These are phyloP conservation scores for Chitala chitala DNA, from an alignment of 2,113 vertebrate species.

Conservation along the genomic window DNA sequence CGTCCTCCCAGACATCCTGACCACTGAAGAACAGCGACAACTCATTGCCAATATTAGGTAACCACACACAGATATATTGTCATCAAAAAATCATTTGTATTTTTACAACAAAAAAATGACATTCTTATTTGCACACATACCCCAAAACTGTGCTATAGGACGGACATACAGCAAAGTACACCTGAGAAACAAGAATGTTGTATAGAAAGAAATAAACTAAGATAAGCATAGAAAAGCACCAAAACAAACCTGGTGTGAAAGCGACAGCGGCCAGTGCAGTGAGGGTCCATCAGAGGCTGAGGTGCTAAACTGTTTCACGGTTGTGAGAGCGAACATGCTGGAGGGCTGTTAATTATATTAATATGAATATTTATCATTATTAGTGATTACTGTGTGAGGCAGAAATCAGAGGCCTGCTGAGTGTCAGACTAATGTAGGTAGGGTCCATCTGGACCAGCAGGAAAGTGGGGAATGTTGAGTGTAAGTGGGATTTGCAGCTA, in stretches of 20 bases:
- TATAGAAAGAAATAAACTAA: too few relatives aligned
- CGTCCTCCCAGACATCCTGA: slow-evolving; percentile 72
- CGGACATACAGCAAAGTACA: not conserved
- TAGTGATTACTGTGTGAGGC: slow-evolving; percentile 24
- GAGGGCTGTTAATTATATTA: too few relatives aligned
- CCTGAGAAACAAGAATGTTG: too few relatives aligned
- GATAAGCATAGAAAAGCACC: too few relatives aligned
- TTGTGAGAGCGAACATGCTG: too few relatives aligned
- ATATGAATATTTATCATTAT: slow-evolving; percentile 32
- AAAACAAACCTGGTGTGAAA: too few relatives aligned
- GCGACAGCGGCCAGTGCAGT: too few relatives aligned
- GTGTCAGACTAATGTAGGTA: slow-evolving; percentile 30
- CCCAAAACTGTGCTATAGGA: not conserved
- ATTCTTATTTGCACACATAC: not conserved
- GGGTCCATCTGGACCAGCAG: slow-evolving; percentile 41
- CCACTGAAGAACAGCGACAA: slow-evolving; percentile 68
- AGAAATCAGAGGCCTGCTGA: slow-evolving; percentile 29
- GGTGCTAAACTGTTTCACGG: too few relatives aligned
- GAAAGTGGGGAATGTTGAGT: not conserved
- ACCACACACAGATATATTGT: too few relatives aligned
- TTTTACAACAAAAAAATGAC: not conserved
- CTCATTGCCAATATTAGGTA: slow-evolving; percentile 92
- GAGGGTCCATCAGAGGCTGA: too few relatives aligned
- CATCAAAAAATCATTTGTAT: not conserved
- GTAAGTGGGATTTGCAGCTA: slow-evolving; percentile 10